Conservation (phyloP, 2,797 vertebrate genomes). For the Semaprochilodus insignis region DNA sequence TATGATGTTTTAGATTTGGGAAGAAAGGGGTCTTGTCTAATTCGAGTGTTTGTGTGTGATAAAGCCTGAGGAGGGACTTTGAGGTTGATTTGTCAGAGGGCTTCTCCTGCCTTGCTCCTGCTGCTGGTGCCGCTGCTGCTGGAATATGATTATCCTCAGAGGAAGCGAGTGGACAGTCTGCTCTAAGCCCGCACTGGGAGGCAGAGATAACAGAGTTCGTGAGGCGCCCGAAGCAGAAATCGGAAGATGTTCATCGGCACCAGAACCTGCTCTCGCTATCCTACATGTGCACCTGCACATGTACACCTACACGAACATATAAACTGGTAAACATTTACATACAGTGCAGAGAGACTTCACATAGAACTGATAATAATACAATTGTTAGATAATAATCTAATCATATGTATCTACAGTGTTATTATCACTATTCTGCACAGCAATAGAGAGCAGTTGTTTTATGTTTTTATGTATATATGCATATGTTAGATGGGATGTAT, state of each 20-base stretch:
- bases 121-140: not conserved
- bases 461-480: too few species aligned
- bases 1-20: not conserved
- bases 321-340: too few species aligned
- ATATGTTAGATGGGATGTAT: too few species aligned
- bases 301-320: not conserved
- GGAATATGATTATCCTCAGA: constrained; percentile 1
- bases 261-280: constrained; percentile 13
- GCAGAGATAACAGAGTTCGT: constrained; percentile 4
- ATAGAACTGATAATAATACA: too few species aligned
- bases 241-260: not conserved
- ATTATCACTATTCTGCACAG: too few species aligned
- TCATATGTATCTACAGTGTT: too few species aligned
- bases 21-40: not conserved
- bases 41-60: constrained; percentile 2
- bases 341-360: too few species aligned
- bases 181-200: not conserved
- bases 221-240: not conserved
- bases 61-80: not conserved
- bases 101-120: not conserved
- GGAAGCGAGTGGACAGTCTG: not conserved
- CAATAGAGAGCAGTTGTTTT: too few species aligned
- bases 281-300: not conserved
- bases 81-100: not conserved
- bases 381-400: too few species aligned